Conservation (phyloP, 1,140 invertebrate species). For the Penaeus vannamei region DNA sequence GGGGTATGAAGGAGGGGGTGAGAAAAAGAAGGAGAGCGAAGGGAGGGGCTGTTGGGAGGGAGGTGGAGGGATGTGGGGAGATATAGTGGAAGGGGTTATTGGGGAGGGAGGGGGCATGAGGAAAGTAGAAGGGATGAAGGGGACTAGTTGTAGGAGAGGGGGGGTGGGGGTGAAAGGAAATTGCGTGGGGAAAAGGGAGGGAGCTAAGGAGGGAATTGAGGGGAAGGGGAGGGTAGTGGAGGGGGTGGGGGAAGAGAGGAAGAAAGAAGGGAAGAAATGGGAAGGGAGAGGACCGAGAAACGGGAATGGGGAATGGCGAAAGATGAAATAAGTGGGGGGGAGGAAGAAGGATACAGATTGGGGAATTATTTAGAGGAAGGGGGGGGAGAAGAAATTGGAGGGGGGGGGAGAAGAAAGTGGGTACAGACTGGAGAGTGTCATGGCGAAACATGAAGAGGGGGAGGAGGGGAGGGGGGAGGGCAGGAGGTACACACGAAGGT, state of each 20-base stretch:
- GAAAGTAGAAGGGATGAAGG: too few relatives aligned
- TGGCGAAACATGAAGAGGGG: neutral
- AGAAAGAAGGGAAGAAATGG: neutral
- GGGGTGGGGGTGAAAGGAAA: too few relatives aligned
- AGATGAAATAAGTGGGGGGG: neutral
- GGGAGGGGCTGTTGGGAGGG: neutral
- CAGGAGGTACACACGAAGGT: too few relatives aligned
- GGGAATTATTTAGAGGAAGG: too few relatives aligned
- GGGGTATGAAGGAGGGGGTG: neutral
- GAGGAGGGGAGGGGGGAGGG: neutral
- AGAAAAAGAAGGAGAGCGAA: neutral
- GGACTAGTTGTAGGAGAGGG: too few relatives aligned
- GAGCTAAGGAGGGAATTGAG: neutral
- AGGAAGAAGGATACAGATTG: neutral
- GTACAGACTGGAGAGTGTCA: neutral
- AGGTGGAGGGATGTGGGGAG: neutral
- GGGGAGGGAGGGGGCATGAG: too few relatives aligned
- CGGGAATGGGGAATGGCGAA: neutral
- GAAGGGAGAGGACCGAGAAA: neutral
- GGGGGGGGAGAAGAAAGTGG: neutral
- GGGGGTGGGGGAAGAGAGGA: neutral
- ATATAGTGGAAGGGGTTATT: too few relatives aligned
- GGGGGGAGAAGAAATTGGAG: neutral
- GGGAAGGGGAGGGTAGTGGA: neutral
- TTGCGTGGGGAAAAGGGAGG: too few relatives aligned